Evolutionary conservation across 2,888 invertebrate genomes (phyloP), one percentile per base, ranked within the genome.

Genomic region (Malthinus flaveolus): DNA sequence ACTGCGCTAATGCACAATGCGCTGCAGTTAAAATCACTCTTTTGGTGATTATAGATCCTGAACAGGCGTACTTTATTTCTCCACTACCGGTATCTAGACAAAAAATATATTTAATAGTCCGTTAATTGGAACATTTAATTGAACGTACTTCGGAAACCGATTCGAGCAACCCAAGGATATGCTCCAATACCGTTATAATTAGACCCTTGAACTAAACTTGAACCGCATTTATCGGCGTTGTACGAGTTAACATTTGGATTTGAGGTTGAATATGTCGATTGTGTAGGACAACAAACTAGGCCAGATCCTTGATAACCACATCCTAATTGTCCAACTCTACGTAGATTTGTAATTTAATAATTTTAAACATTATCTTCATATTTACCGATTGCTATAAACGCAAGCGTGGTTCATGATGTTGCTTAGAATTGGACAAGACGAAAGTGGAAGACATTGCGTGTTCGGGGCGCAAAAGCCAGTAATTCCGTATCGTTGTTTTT

Each of bases 1-100:
- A 87, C 73, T 88, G 89, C 0, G 90, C 90, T 50, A 91, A 75
- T 1, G 90, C 91, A 72, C 91, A 91, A 70, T 91, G 90, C 0
- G 90, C 91, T 0, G 91, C 90, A 0, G 91, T 91, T 33, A 91
- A 75, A 35, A 91, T 82, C 0, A 86, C 79, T 35, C 82, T 79
- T 59, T 77, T 75, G 61, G 74, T 80, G 51, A 91, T 84, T 12
- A 91, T 88, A 0, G 89, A 87, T 1, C 91, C 91, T 45, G 86
- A 86, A 72, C 91, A 91, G 1, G 91, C 89, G 75, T 88, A 90
- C 39, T 88, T 85, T 37, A 87, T 83, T 61, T 85, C 86, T 2
- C 88, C 87, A 1, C 84, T 85, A 3, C 84, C 82, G 48, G 84
- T 81, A 72, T 89, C 91, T 91, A 73, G 42, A 33, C 0, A 48